Percentiles rank a stretch among this genome's conserved stretches.
phyloP scores from a whole-genome alignment of 2,888 invertebrate genomes.

The Clistopyga incitator region DNA sequence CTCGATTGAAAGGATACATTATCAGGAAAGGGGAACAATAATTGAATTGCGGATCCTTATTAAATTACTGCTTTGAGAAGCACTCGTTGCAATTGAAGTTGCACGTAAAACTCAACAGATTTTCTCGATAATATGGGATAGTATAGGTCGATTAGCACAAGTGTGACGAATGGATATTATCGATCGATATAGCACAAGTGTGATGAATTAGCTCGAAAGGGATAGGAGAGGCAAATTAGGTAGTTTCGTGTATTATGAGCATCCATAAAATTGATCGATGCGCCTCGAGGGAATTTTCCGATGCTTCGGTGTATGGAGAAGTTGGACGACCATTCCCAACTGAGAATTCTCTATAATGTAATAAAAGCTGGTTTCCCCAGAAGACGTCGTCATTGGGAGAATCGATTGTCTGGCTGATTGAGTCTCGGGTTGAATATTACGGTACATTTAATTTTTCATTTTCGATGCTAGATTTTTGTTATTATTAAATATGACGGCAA shows the following conservation, averaged over 20 bases:
- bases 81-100: neutral
- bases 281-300: conserved; percentile 60
- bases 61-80: neutral
- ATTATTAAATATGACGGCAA: no score
- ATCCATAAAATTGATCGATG: conserved; percentile 60
- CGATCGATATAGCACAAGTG: conserved; percentile 15
- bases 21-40: neutral
- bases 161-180: no score
- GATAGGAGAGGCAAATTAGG: conserved; percentile 29
- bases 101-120: neutral
- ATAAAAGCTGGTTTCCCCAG: conserved; percentile 77
- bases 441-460: no score
- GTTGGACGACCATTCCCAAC: conserved; percentile 47
- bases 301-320: conserved; percentile 36
- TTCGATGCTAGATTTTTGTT: no score
- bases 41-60: neutral
- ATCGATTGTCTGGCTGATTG: conserved; percentile 76
- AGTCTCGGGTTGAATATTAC: no score
- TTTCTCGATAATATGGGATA: conserved; percentile 43
- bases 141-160: no score
- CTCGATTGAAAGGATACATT: conserved; percentile 10
- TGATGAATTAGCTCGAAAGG: neutral
- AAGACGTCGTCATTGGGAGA: conserved; percentile 75
- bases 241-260: conserved; percentile 46
- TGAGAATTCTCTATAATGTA: conserved; percentile 68